phyloP scores from a whole-genome alignment of 2,888 invertebrate species.

The Myathropa florea region DNA sequence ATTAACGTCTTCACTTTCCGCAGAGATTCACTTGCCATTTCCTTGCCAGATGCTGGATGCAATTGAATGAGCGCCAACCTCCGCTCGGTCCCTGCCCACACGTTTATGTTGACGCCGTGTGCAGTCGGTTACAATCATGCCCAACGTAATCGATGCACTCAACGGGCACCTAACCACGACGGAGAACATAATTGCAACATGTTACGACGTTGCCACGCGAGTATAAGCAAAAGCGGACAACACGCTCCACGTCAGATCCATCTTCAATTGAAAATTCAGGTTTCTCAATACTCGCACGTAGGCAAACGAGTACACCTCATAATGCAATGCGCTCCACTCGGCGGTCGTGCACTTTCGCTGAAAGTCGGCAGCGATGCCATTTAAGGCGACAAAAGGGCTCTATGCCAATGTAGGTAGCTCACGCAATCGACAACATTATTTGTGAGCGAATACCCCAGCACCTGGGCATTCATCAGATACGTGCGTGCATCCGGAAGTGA shows the following conservation, averaged over 20 bases:
- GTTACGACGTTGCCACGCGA: not conserved
- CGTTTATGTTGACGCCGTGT: not conserved
- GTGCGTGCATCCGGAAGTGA: constrained; percentile 42
- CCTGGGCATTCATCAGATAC: not conserved
- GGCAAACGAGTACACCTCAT: not conserved
- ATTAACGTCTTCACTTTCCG: not conserved
- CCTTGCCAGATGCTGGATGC: not conserved
- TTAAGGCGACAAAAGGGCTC: constrained; percentile 54
- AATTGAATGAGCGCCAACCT: not conserved
- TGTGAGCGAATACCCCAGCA: not conserved
- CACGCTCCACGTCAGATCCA: not conserved
- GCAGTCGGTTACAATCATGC: not conserved
- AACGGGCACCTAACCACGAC: not conserved
- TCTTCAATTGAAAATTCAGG: not conserved
- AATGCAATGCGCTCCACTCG: not conserved
- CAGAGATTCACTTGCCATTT: not conserved
- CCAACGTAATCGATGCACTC: not conserved
- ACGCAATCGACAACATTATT: not conserved
- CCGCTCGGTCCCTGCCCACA: not conserved
- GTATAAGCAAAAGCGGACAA: not conserved
- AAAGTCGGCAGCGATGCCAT: not conserved
- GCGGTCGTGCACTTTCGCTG: constrained; percentile 24
- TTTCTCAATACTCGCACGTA: not conserved
- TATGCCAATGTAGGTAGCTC: constrained; percentile 16
- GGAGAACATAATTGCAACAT: not conserved